These are phyloP conservation scores for Melikaiella ostensackeni DNA, from an alignment of 2,888 invertebrate genomes.

Conservation along the genomic window DNA sequence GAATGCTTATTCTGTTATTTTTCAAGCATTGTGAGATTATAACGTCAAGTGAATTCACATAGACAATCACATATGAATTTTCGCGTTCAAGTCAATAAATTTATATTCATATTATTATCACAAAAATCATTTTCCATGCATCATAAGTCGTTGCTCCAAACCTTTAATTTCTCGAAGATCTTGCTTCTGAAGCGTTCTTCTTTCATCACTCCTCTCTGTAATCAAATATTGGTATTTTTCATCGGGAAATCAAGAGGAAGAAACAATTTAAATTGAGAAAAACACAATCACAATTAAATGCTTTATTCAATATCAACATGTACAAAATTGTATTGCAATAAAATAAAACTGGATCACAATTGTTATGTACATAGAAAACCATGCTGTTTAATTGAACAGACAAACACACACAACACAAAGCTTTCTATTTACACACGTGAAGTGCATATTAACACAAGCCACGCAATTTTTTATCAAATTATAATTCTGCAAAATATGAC, in stretches of 20 bases:
- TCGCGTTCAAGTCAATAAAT: conserved; percentile 18
- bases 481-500: conserved; percentile 51
- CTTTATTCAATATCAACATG: conserved; percentile 56
- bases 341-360: conserved; percentile 26
- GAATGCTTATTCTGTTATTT: conserved; percentile 44
- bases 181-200: conserved; percentile 69
- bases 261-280: conserved; percentile 40
- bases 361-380: conserved; percentile 52
- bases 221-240: conserved; percentile 59
- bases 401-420: conserved; percentile 44
- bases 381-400: conserved; percentile 57
- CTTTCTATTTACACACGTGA: conserved; percentile 49
- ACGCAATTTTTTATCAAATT: conserved; percentile 56
- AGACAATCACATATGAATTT: background rate
- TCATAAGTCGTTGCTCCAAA: conserved; percentile 68
- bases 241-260: conserved; percentile 48
- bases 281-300: conserved; percentile 46
- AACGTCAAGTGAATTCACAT: background rate
- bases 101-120: background rate
- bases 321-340: conserved; percentile 46
- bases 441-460: conserved; percentile 58
- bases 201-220: conserved; percentile 72
- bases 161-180: conserved; percentile 76
- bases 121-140: conserved; percentile 60
- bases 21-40: conserved; percentile 1